Percentiles rank a stretch among this genome's conserved stretches.
Evolutionary conservation across 2,888 invertebrate genomes (phyloP).

Genomic region (Drosophila buzzatii): DNA sequence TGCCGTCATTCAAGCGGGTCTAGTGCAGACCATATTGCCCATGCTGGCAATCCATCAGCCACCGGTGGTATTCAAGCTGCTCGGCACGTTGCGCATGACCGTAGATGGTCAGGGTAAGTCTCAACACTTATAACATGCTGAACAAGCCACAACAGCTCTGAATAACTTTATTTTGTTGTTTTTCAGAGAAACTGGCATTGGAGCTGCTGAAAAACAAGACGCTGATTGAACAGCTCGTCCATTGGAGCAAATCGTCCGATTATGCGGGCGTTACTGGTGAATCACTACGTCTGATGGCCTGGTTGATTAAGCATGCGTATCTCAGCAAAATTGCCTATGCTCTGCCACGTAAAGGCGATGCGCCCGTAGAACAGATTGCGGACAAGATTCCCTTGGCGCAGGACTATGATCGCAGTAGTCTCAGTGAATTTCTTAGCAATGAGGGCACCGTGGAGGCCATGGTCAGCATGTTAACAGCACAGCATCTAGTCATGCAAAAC

Average conservation of each 20-base stretch:
- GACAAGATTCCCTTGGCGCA: conserved; percentile 74
- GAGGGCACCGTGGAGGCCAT: conserved; percentile 91
- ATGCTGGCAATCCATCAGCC: conserved; percentile 89
- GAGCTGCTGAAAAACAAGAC: conserved; percentile 88
- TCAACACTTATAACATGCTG: not conserved
- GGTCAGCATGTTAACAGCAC: conserved; percentile 93
- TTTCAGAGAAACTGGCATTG: conserved; percentile 89
- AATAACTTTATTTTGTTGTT: not conserved
- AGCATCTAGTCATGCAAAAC: conserved; percentile 95
- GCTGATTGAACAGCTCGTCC: conserved; percentile 89
- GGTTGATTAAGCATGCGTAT: conserved; percentile 90
- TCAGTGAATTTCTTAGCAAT: conserved; percentile 86
- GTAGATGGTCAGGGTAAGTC: conserved; percentile 92
- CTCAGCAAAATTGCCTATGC: conserved; percentile 84
- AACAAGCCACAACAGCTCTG: not conserved
- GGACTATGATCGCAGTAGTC: conserved; percentile 83
- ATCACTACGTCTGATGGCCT: conserved; percentile 91
- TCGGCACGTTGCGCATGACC: conserved; percentile 94
- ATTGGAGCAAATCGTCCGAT: conserved; percentile 92
- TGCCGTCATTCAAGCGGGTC: conserved; percentile 89
- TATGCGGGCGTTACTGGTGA: conserved; percentile 94
- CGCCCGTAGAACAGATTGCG: conserved; percentile 81
- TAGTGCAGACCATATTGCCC: conserved; percentile 90
- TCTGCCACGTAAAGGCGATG: conserved; percentile 81
- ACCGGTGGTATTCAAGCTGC: conserved; percentile 93